Percentiles rank a stretch among this genome's conserved stretches.
These are phyloP conservation scores for Subanguina moxae DNA, from an alignment of 1,140 invertebrate species.

Conservation along the genomic window DNA sequence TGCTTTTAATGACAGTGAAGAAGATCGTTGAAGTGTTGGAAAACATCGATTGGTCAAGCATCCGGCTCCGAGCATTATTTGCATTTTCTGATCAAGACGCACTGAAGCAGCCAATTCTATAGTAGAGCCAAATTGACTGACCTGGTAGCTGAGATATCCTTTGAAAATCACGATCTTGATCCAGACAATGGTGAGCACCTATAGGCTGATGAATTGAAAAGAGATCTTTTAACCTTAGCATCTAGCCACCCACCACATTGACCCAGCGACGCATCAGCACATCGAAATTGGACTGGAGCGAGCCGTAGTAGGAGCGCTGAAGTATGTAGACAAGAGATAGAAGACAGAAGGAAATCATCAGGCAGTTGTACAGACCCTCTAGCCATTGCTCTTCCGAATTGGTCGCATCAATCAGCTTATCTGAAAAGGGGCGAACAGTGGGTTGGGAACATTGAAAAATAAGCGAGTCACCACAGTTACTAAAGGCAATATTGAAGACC, in stretches of 20 bases:
- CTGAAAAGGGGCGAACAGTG: conserved; percentile 11
- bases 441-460: conserved; percentile 7
- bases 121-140: conserved; percentile 10
- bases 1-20: too few species aligned
- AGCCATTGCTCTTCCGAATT: conserved; percentile 47
- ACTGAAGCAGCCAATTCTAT: background rate
- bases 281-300: conserved; percentile 51
- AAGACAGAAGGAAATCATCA: conserved; percentile 55
- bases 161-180: conserved; percentile 58
- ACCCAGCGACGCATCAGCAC: conserved; percentile 53
- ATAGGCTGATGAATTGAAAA: too few species aligned
- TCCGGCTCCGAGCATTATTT: too few species aligned
- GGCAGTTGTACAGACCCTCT: conserved; percentile 47
- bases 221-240: too few species aligned
- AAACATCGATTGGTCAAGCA: background rate
- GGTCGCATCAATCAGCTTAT: conserved; percentile 55
- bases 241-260: conserved; percentile 36
- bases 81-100: too few species aligned
- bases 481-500: conserved; percentile 46
- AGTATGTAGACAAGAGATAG: conserved; percentile 52
- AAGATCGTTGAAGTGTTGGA: background rate
- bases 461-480: background rate
- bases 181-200: conserved; percentile 50
- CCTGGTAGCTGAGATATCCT: conserved; percentile 57
- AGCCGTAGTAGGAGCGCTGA: conserved; percentile 55